Base-by-base conservation (phyloP, 2,113 vertebrate genomes). In the Charadrius vociferus region DNA sequence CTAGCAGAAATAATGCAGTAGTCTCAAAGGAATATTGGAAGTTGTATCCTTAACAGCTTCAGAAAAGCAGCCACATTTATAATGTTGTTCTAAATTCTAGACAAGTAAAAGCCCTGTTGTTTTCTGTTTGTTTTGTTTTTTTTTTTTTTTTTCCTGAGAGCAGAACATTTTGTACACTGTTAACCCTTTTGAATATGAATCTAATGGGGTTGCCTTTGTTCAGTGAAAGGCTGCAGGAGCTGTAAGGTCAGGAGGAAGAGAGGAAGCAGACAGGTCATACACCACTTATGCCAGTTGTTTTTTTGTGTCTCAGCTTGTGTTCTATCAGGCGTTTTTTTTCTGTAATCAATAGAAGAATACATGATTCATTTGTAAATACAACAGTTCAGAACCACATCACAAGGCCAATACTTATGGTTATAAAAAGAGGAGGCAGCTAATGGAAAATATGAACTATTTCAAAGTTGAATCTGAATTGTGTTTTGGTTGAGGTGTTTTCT, bases 21-120 rank as follows among this genome's bases (percentile, higher is more conserved):
- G 50, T 97, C 98, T 98, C 98, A 97, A 96, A 97, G 97, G 97
- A 91, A 97, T 96, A 97, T 95, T 81, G 84, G 88, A 97, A 90
- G 84, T 91, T 95, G 66, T 82, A 84, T 97, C 97, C 98, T 77
- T 97, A 98, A 96, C 30, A 95, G 39, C 56, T 90, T 86, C 50
- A 27, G 92, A 83, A 94, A 95, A 90, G 59, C 67, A 92, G 67
- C 9, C 17, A 9, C 66, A 37, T 80, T 91, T 93, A 91, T 27
- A 86, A 18, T 36, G 39, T 56, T 65, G 34, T 81, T 86, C 65
- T 78, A 73, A 65, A 95, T 89, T 90, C 41, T 50, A 66, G 45
- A 63, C 24, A 59, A 95, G 58, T 68, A 83, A 80, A 93, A 93
- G 17, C 21, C 15, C 34, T 18, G 26, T 2, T 82, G 15, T 37